These are phyloP conservation scores for Fulica atra DNA, from an alignment of 2,113 vertebrate genomes.

Conservation along the genomic window DNA sequence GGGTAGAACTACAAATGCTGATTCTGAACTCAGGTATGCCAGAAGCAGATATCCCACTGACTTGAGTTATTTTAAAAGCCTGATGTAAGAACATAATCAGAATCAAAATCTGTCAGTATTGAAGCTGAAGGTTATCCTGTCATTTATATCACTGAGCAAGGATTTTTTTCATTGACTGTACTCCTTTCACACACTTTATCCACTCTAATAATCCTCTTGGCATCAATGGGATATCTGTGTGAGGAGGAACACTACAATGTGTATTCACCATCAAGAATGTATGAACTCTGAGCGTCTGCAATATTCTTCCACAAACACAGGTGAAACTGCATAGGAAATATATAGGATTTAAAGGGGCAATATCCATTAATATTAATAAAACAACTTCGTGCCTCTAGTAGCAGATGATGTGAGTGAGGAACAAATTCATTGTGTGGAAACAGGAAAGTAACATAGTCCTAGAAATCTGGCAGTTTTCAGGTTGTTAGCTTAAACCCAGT, in stretches of 20 bases:
- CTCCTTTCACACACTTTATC: not conserved
- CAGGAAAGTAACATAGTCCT: not conserved
- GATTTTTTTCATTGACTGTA: not conserved
- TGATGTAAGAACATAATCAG: not conserved
- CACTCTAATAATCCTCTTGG: not conserved
- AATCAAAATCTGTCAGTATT: not conserved
- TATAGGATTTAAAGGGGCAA: not conserved
- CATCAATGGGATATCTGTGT: not conserved
- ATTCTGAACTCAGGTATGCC: not conserved
- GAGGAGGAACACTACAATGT: not conserved
- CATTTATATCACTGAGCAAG: not conserved
- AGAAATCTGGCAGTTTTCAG: not conserved
- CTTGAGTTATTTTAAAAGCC: not conserved
- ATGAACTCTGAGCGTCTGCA: not conserved
- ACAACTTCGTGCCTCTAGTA: not conserved
- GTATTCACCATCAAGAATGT: not conserved
- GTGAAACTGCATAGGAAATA: not conserved
- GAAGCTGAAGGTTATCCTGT: not conserved
- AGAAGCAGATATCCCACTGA: not conserved
- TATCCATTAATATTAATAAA: not conserved
- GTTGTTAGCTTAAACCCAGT: not conserved
- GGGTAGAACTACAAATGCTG: not conserved
- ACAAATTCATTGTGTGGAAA: not conserved
- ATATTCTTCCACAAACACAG: not conserved
- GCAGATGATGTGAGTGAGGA: not conserved